A percentile compares a stretch with the other conserved stretches of the same genome.
These are phyloP conservation scores for Salarias fasciatus DNA, from an alignment of 2,797 vertebrate species.

Conservation along the genomic window DNA sequence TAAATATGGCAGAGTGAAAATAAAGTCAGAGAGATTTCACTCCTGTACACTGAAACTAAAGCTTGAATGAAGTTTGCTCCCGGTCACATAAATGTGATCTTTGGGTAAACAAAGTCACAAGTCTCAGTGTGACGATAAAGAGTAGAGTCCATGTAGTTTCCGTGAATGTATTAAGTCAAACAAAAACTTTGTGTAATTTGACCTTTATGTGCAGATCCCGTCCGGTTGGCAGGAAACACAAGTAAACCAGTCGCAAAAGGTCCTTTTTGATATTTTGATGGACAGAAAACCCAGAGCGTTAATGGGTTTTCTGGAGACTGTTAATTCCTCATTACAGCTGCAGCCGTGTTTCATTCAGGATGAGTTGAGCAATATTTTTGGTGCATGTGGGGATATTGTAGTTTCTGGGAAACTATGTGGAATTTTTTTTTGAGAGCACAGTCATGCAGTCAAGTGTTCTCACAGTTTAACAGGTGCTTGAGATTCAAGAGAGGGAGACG, in stretches of 20 bases:
- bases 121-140: constrained; percentile 32
- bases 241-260: constrained; percentile 28
- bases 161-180: constrained; percentile 64
- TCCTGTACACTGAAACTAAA: too few relatives aligned
- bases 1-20: too few relatives aligned
- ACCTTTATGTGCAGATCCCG: constrained; percentile 36
- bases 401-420: not conserved
- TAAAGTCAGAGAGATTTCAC: too few relatives aligned
- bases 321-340: too few relatives aligned
- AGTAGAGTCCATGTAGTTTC: constrained; percentile 55
- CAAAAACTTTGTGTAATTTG: constrained; percentile 46
- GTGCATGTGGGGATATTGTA: constrained; percentile 14
- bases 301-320: too few relatives aligned
- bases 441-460: constrained; percentile 75
- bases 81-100: constrained; percentile 31
- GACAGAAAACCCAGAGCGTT: too few relatives aligned
- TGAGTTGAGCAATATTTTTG: constrained; percentile 11
- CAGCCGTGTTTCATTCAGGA: too few relatives aligned
- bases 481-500: constrained; percentile 80
- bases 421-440: constrained; percentile 34
- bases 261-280: not conserved
- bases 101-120: constrained; percentile 55
- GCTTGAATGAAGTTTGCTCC: not conserved
- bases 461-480: constrained; percentile 79
- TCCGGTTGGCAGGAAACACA: constrained; percentile 1